Conservation (phyloP, 2,888 invertebrate species). For the Lasioglossum marginatum region DNA sequence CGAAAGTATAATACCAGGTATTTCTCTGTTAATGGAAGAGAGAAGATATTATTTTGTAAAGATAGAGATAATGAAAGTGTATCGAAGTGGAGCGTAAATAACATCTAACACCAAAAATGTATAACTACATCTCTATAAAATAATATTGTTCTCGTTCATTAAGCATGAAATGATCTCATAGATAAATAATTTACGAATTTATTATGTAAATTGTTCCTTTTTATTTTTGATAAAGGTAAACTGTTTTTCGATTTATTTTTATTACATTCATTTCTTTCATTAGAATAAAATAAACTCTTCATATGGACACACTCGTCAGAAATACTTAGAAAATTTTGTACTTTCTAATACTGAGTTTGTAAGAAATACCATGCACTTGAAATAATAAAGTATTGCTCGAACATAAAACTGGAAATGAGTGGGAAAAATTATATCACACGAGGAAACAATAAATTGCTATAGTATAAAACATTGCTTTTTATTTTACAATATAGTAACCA, state of each 20-base stretch:
- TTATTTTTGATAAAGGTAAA: constrained; percentile 13
- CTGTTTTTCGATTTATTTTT: background rate
- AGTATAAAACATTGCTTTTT: constrained; percentile 39
- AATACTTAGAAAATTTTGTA: constrained; percentile 35
- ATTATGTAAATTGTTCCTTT: constrained; percentile 25
- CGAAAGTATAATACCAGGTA: constrained; percentile 20
- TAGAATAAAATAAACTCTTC: constrained; percentile 7
- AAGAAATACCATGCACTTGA: background rate
- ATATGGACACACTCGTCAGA: constrained; percentile 27
- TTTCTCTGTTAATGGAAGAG: background rate
- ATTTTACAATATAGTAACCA: constrained; percentile 25
- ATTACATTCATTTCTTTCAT: constrained; percentile 15
- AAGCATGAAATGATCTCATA: constrained; percentile 1
- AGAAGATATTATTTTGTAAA: background rate
- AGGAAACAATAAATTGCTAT: constrained; percentile 41
- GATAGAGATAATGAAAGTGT: background rate
- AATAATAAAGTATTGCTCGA: background rate
- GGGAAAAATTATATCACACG: constrained; percentile 11
- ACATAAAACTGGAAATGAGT: constrained; percentile 14
- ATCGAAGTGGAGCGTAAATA: background rate
- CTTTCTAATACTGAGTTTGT: constrained; percentile 29
- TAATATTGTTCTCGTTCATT: background rate
- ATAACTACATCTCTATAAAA: background rate
- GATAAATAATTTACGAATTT: constrained; percentile 4
- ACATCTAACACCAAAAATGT: background rate